Evolutionary conservation across 2,113 vertebrate genomes (phyloP).

Genomic region (Perca fluviatilis): DNA sequence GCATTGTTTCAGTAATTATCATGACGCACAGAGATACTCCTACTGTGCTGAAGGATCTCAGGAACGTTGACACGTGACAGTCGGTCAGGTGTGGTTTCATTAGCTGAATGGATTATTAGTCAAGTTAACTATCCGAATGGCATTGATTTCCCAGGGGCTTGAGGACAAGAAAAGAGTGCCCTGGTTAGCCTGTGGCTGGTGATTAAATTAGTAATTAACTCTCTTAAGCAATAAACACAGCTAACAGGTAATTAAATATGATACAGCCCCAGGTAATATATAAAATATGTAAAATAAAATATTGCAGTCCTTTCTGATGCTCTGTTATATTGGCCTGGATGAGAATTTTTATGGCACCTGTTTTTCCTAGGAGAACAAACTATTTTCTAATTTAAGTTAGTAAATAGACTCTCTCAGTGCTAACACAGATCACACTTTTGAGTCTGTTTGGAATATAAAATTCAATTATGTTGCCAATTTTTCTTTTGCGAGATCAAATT

Average conservation of each 20-base stretch:
- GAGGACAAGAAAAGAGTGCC: constrained; percentile 24
- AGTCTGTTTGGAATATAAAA: constrained; percentile 28
- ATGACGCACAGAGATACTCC: neutral
- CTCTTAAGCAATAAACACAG: constrained; percentile 63
- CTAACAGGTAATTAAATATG: constrained; percentile 67
- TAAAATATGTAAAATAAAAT: neutral
- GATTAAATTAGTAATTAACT: constrained; percentile 70
- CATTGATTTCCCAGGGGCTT: constrained; percentile 71
- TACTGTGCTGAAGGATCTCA: constrained; percentile 19
- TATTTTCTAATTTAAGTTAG: neutral
- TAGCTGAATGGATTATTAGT: constrained; percentile 55
- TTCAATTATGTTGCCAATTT: constrained; percentile 36
- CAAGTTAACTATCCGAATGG: constrained; percentile 51
- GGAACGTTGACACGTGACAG: constrained; percentile 28
- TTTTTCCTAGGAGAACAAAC: neutral
- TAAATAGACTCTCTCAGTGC: neutral
- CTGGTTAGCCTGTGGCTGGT: constrained; percentile 44
- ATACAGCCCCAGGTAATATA: constrained; percentile 34
- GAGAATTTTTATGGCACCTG: neutral
- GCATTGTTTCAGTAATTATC: constrained; percentile 40
- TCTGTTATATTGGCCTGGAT: neutral
- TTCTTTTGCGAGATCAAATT: constrained; percentile 19
- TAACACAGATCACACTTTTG: neutral
- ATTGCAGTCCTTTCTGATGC: neutral
- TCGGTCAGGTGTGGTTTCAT: constrained; percentile 45